Evolutionary conservation across 2,888 invertebrate genomes (phyloP), one percentile per base, ranked within the genome.

Genomic region (Neuroscelio doddi): DNA sequence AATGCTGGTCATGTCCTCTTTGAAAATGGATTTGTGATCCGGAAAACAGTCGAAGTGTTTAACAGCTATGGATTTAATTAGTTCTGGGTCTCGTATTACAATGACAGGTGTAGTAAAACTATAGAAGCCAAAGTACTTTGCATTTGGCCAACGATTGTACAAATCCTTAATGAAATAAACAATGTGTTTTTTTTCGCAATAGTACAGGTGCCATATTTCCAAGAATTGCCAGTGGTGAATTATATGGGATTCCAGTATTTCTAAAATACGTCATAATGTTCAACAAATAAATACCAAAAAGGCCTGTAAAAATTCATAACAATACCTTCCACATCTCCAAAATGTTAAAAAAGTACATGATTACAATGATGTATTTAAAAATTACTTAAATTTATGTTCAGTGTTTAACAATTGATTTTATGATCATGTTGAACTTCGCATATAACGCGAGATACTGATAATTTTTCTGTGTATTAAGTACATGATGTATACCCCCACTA

Each of bases 1-100:
- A 89, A 89, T 0, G 87, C 86, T 0, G 88, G 88, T 24, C 86
- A 87, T 16, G 89, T 14, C 24, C 3, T 55, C 58, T 32, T 67
- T 56, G 1, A 64, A 26, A 24, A 76, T 68, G 3, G 56, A 52
- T 3, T 69, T 62, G 47, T 76, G 77, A 63, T 80, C 70, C 1
- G 66, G 52, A 55, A 80, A 79, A 45, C 75, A 68, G 8, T 78
- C 76, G 52, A 79, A 79, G 51, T 69, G 69, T 32, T 76, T 77
- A 4, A 75, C 73, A 1, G 70, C 63, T 3, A 80, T 61, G 21
- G 57, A 58, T 51, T 78, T 80, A 5, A 81, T 71, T 17, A 80
- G 41, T 3, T 81, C 77, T 1, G 75, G 65, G 58, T 80, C 80
- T 30, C 71, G 64, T 1, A 81, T 38, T 29, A 81, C 7, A 3